phyloP scores from a whole-genome alignment of 2,113 vertebrate species.

The Lycocorax pyrrhopterus region DNA sequence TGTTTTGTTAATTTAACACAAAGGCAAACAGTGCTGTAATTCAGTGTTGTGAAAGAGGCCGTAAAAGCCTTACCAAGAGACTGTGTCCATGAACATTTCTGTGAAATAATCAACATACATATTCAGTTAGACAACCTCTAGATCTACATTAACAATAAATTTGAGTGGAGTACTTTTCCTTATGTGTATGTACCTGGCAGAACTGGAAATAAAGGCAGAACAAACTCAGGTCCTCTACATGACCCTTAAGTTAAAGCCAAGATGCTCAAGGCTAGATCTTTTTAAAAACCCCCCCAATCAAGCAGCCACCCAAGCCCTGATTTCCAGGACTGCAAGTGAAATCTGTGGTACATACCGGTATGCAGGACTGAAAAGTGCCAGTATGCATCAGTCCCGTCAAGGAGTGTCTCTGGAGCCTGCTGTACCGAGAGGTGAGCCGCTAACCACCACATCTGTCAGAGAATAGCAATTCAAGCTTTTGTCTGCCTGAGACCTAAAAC shows the following conservation, averaged over 20 bases:
- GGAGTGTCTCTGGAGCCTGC: neutral
- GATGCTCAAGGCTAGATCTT: neutral
- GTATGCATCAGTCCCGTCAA: accelerated
- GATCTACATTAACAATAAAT: neutral
- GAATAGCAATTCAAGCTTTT: neutral
- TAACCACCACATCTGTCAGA: neutral
- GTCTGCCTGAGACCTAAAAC: neutral
- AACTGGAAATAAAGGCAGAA: neutral
- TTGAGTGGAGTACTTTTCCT: neutral
- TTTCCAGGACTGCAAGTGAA: neutral
- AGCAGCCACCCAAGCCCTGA: neutral
- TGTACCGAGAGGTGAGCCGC: accelerated
- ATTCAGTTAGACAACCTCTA: neutral
- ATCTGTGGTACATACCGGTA: neutral
- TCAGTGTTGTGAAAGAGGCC: neutral
- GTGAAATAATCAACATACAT: neutral
- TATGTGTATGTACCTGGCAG: neutral
- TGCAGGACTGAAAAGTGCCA: neutral
- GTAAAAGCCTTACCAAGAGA: neutral
- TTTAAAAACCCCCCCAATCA: neutral
- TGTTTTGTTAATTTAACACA: neutral
- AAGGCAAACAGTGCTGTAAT: neutral
- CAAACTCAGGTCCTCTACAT: neutral
- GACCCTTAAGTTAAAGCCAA: neutral
- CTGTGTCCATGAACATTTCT: neutral